Evolutionary conservation across 2,888 invertebrate species (phyloP).

Genomic region (Synergus japonicus): DNA sequence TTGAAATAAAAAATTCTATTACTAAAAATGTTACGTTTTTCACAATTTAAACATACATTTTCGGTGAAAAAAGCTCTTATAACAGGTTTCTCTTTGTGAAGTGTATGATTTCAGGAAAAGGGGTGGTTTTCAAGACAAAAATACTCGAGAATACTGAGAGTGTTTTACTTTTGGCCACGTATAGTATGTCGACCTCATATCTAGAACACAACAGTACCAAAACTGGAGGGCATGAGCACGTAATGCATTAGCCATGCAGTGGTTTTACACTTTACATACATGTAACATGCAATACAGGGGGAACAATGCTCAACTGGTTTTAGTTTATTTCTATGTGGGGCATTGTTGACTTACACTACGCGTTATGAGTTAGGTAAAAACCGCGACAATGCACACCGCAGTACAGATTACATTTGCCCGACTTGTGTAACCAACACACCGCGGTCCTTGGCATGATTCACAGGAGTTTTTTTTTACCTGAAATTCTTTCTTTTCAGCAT

Average conservation of each 20-base stretch:
- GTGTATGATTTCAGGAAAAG: not conserved
- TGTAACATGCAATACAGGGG: not conserved
- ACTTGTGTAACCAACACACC: constrained; percentile 28
- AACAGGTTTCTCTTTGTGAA: not conserved
- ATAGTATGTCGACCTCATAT: not conserved
- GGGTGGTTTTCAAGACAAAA: not conserved
- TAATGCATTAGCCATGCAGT: constrained; percentile 21
- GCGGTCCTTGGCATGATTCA: constrained; percentile 61
- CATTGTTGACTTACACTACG: constrained; percentile 35
- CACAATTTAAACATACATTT: not conserved
- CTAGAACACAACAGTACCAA: constrained; percentile 24
- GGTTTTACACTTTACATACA: constrained; percentile 14
- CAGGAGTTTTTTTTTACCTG: constrained; percentile 33
- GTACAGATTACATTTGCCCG: constrained; percentile 56
- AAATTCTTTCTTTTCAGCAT: not conserved
- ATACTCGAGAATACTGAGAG: not conserved
- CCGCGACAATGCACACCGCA: constrained; percentile 45
- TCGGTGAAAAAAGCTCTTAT: not conserved
- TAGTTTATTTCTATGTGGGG: constrained; percentile 21
- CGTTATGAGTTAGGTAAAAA: constrained; percentile 28
- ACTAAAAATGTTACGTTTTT: no score
- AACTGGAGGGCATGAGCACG: constrained; percentile 17
- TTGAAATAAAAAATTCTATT: no score
- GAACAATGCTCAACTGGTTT: constrained; percentile 30
- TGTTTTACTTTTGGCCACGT: constrained; percentile 7